Percentiles rank a stretch among this genome's conserved stretches.
Evolutionary conservation across 2,113 vertebrate genomes (phyloP).

Genomic region (Urocitellus parryii): DNA sequence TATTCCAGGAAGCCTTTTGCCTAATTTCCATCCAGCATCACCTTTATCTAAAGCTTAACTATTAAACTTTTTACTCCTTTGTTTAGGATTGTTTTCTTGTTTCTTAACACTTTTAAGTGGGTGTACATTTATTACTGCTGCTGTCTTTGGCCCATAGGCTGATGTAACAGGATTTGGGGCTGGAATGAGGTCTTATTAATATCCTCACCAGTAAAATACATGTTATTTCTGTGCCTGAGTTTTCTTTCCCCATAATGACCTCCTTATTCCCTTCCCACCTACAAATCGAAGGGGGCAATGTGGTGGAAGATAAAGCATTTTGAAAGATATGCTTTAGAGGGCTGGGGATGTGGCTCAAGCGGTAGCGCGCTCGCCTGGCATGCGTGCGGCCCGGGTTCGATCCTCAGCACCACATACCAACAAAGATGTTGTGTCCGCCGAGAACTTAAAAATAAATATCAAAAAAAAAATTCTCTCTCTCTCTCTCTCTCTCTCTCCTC

Average conservation of each 20-base stretch:
- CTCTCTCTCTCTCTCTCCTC: too few species aligned
- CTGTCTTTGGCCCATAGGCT: not conserved
- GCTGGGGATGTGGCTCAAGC: too few species aligned
- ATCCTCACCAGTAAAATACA: not conserved
- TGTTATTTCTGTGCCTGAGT: not conserved
- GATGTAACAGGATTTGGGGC: not conserved
- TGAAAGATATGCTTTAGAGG: conserved; percentile 23
- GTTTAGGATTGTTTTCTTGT: not conserved
- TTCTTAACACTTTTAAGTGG: not conserved
- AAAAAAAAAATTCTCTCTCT: too few species aligned
- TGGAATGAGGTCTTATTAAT: not conserved
- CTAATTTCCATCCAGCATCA: not conserved
- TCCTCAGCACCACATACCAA: too few species aligned
- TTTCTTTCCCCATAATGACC: not conserved
- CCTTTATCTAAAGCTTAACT: not conserved
- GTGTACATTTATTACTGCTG: not conserved
- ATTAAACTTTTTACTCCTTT: not conserved
- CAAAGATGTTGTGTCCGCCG: too few species aligned
- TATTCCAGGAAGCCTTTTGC: not conserved
- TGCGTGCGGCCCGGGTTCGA: too few species aligned
- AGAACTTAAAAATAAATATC: too few species aligned
- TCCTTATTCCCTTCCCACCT: conserved; percentile 39
- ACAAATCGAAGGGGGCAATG: not conserved
- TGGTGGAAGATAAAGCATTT: not conserved
- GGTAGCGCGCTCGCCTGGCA: too few species aligned